Evolutionary conservation across 2,888 invertebrate genomes (phyloP).

Genomic region (Lutraria lutraria): DNA sequence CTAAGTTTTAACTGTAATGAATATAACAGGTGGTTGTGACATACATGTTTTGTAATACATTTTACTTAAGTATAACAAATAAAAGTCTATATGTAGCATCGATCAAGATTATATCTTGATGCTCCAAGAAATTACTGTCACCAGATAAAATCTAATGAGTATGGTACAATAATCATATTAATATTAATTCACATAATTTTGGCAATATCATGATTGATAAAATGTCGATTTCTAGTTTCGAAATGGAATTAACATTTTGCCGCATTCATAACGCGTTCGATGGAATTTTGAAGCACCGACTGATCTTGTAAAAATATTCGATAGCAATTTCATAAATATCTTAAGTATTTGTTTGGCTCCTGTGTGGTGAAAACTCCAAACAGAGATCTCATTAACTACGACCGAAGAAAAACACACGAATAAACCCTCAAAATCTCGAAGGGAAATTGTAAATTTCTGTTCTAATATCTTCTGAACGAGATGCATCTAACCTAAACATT

Average conservation of each 20-base stretch:
- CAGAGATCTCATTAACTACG: not conserved
- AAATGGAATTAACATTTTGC: slow-evolving; percentile 2
- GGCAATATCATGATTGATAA: slow-evolving; percentile 15
- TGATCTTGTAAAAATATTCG: slow-evolving; percentile 20
- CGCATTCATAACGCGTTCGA: not conserved
- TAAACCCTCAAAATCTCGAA: not conserved
- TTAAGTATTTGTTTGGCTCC: slow-evolving; percentile 26
- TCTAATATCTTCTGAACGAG: not conserved
- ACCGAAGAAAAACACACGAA: not conserved
- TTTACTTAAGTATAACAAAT: slow-evolving; percentile 18
- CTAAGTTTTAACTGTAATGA: not conserved
- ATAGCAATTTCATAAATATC: slow-evolving; percentile 16
- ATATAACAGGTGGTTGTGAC: slow-evolving; percentile 6
- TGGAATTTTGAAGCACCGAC: slow-evolving; percentile 23
- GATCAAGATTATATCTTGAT: not conserved
- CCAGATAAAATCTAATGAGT: slow-evolving; percentile 1
- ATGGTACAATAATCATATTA: not conserved
- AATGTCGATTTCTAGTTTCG: not conserved
- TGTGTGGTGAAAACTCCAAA: slow-evolving; percentile 6
- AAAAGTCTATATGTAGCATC: slow-evolving; percentile 17
- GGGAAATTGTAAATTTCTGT: not conserved
- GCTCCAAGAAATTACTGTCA: slow-evolving; percentile 20
- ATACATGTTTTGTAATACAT: not conserved
- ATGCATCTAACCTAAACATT: not conserved
- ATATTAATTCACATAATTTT: slow-evolving; percentile 22